Evolutionary conservation across 1,140 invertebrate genomes (phyloP).

Genomic region (Drosophila bocqueti): DNA sequence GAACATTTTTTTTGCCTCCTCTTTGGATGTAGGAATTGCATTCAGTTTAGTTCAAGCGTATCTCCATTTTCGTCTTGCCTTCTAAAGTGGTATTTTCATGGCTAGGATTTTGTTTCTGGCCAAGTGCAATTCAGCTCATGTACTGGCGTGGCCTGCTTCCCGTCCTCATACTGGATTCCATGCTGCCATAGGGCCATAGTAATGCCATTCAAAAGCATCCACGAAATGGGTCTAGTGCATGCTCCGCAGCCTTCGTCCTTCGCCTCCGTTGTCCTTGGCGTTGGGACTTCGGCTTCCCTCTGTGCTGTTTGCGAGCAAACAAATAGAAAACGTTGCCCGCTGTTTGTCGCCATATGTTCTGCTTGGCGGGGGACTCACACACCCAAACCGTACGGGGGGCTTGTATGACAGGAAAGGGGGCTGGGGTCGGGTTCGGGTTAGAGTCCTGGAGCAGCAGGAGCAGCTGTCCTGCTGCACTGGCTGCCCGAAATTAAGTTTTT

Average conservation of each 20-base stretch:
- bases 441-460: slow-evolving; percentile 38
- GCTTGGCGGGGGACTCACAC: slow-evolving; percentile 13
- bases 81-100: slow-evolving; percentile 16
- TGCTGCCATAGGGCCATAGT: background rate
- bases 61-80: slow-evolving; percentile 14
- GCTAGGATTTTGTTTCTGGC: slow-evolving; percentile 15
- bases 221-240: slow-evolving; percentile 74
- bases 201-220: slow-evolving; percentile 28
- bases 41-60: slow-evolving; percentile 18
- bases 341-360: slow-evolving; percentile 48
- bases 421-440: background rate
- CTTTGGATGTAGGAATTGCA: background rate
- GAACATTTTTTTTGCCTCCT: background rate
- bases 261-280: slow-evolving; percentile 43
- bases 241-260: slow-evolving; percentile 57
- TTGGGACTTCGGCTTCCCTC: slow-evolving; percentile 11
- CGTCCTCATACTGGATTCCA: background rate
- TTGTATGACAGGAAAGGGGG: background rate
- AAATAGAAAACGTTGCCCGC: slow-evolving; percentile 58
- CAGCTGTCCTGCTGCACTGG: slow-evolving; percentile 49
- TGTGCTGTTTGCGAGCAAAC: slow-evolving; percentile 63
- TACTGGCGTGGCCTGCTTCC: slow-evolving; percentile 5
- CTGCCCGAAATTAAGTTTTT: slow-evolving; percentile 70
- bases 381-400: background rate
- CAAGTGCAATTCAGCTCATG: slow-evolving; percentile 42